These are phyloP conservation scores for Anguilla rostrata DNA, from an alignment of 2,113 vertebrate genomes.

Conservation along the genomic window DNA sequence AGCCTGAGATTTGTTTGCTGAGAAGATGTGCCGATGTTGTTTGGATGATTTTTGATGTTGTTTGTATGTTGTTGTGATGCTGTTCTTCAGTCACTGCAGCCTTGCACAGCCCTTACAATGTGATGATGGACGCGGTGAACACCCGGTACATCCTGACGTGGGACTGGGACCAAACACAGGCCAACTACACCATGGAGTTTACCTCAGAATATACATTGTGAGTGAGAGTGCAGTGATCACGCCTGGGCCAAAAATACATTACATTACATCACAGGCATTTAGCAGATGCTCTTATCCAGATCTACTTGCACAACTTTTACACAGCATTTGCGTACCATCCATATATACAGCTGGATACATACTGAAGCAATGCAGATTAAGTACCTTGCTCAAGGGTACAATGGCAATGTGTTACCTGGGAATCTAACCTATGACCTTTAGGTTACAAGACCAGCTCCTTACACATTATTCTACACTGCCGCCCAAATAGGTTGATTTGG, in stretches of 20 bases:
- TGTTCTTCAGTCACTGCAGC: not conserved
- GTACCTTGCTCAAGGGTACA: too few species aligned
- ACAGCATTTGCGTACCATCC: too few species aligned
- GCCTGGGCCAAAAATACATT: not conserved
- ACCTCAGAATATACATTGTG: slow-evolving; percentile 7
- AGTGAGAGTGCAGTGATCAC: not conserved
- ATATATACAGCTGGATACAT: too few species aligned
- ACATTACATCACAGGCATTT: too few species aligned
- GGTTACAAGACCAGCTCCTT: too few species aligned
- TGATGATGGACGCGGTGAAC: slow-evolving; percentile 22
- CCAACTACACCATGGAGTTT: not conserved
- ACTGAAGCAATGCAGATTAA: too few species aligned
- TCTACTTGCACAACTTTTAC: too few species aligned
- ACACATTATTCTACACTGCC: too few species aligned
- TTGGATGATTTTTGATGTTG: not conserved
- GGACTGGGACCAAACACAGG: not conserved
- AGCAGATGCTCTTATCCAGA: too few species aligned
- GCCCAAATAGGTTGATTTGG: too few species aligned
- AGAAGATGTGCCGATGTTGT: not conserved
- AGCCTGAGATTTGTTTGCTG: not conserved
- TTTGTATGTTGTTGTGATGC: not conserved
- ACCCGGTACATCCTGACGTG: slow-evolving; percentile 19
- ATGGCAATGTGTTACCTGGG: too few species aligned
- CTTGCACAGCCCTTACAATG: not conserved
- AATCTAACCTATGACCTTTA: too few species aligned